Evolutionary conservation across 2,113 vertebrate genomes (phyloP), one percentile per base, ranked within the genome.

Genomic region (Neogobius melanostomus): DNA sequence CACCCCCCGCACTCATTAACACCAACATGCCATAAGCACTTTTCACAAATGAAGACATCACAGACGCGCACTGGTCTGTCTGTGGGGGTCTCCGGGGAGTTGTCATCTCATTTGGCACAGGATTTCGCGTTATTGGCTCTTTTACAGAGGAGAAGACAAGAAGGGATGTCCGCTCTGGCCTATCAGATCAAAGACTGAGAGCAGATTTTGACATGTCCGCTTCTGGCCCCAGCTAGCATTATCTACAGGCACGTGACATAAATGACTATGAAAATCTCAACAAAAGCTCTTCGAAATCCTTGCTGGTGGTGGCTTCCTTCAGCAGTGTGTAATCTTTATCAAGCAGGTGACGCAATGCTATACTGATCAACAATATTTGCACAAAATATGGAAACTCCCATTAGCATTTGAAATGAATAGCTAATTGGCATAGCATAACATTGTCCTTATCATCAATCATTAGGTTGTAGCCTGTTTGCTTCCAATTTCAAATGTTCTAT

Each of bases 11-110:
- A 42, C 59, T 61, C 73, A 63, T 68, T 71, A 72, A 77, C 80
- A 76, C 77, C 77, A 80, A 73, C 77, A 84, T 67, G 64, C 28
- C 63, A 45, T 70, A 83, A 78, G 88, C 74, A 56, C 59, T 81
- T 86, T 86, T 68, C 81, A 71, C 75, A 76, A 84, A 80, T 87
- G 75, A 87, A 85, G 70, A 83, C 63, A 82, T 82, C 74, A 82
- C 65, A 83, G 76, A 71, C 44, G 71, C 69, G 73, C 60, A 72
- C 73, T 43, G 74, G 28, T 71, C 66, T 63, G 71, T 80, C 69
- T 68, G 17, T 68, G 72, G 51, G 67, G 47, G 49, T 62, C 71
- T 79, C 54, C 17, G 42, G 65, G 46, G 46, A 72, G 73, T 59
- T 71, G 75, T 81, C 65, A 64, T 50, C 56, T 76, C 8, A 57